phyloP scores from a whole-genome alignment of 23 tunicate genomes.

The Corella eumyota region DNA sequence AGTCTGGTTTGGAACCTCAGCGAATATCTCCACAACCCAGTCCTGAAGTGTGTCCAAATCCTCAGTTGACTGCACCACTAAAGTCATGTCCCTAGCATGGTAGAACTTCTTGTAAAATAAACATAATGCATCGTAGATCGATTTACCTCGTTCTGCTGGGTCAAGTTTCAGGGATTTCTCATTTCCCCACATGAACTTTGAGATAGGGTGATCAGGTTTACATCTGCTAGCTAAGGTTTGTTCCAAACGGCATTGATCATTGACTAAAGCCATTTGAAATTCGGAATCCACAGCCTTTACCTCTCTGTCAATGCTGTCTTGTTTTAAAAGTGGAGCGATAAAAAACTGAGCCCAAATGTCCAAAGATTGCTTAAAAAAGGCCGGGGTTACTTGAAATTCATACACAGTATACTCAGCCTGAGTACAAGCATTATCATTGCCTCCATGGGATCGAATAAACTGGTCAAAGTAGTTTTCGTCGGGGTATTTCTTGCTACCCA shows the following conservation, averaged over 20 bases:
- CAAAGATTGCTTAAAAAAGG: slow-evolving; percentile 41
- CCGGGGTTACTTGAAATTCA: slow-evolving; percentile 64
- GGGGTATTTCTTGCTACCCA: slow-evolving; percentile 91
- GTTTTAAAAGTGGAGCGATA: slow-evolving; percentile 54
- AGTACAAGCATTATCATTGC: slow-evolving; percentile 74
- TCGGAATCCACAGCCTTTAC: slow-evolving; percentile 95
- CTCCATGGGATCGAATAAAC: slow-evolving; percentile 51
- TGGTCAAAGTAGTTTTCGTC: slow-evolving; percentile 81
- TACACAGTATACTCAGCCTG: slow-evolving; percentile 56
- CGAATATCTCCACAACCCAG: slow-evolving; percentile 60
- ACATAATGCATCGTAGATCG: slow-evolving; percentile 36
- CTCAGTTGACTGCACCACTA: slow-evolving; percentile 54
- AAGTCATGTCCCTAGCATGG: slow-evolving; percentile 47
- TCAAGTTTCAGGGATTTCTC: slow-evolving; percentile 18
- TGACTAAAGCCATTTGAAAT: slow-evolving; percentile 54
- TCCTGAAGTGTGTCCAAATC: slow-evolving; percentile 50
- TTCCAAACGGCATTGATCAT: slow-evolving; percentile 42
- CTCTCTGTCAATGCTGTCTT: slow-evolving; percentile 65
- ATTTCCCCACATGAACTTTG: slow-evolving; percentile 78
- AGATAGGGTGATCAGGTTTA: slow-evolving; percentile 35
- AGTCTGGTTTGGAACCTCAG: slow-evolving; percentile 23
- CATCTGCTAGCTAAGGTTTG: slow-evolving; percentile 44
- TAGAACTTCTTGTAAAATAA: slow-evolving; percentile 45
- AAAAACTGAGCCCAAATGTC: slow-evolving; percentile 91
- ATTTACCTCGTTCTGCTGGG: slow-evolving; percentile 34